Base-by-base conservation (phyloP, 2,113 vertebrate genomes). In the Myiozetetes cayanensis region DNA sequence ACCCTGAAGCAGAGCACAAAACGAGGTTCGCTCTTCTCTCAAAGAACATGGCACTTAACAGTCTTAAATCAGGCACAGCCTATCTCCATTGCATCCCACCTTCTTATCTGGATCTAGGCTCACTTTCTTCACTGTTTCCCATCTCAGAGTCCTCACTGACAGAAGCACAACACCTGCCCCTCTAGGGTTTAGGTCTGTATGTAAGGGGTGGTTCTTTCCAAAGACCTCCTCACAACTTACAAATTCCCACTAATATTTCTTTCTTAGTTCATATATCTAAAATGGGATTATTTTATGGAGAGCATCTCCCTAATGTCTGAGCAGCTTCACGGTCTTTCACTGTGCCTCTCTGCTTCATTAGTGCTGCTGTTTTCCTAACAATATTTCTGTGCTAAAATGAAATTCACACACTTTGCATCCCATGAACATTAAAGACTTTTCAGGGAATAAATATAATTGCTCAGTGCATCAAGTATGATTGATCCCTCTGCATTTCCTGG, bases 371-470 rank as follows among this genome's bases (percentile, higher is more conserved):
- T 89, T 82, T 75, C 70, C 67, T 18, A 70, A 58, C 30, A 53
- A 22, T 55, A 50, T 87, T 66, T 88, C 63, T 7, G 1, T 49
- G 35, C 39, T 71, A 77, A 88, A 94, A 88, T 35, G 76, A 88
- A 93, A 93, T 91, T 79, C 89, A 61, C 68, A 77, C 35, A 58
- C 24, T 79, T 87, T 70, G 55, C 43, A 80, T 58, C 27, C 65
- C 47, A n/a, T n/a, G 78, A 76, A 77, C 63, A 94, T 78, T 46
- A 87, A 79, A 87, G 71, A 93, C 79, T 71, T 95, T 95, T 74
- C 68, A 92, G 89, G 63, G 76, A 92, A 86, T 90, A 94, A 93
- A 93, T 89, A 66, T 89, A 96, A 95, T 91, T 93, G 85, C 88
- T 90, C 58, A 74, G 63, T 49, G 59, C 85, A 81, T 91, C 78